Evolutionary conservation across 2,113 vertebrate species (phyloP).

Genomic region (Prunella fulvescens): DNA sequence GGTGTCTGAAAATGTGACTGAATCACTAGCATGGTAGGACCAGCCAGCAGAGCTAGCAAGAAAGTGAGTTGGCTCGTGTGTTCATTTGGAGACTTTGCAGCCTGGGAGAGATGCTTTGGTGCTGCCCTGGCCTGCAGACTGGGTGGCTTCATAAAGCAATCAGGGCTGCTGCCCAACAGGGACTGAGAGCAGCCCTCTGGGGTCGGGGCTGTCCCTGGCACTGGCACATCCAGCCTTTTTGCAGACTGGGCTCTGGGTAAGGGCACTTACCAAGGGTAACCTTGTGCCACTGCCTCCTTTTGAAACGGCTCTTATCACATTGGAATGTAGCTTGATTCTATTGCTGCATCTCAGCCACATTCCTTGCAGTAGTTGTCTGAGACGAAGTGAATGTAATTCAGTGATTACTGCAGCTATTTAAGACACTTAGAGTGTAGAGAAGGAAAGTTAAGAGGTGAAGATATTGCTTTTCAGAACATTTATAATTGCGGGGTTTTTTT

Average conservation of each 20-base stretch:
- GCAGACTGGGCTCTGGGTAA: no score
- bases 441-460: background rate
- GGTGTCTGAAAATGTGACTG: background rate
- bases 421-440: background rate
- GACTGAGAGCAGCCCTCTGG: background rate
- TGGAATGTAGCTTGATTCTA: background rate
- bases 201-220: accelerated
- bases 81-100: background rate
- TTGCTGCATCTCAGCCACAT: background rate
- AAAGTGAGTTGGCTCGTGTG: background rate
- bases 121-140: background rate
- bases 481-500: background rate
- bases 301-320: background rate
- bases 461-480: background rate
- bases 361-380: background rate
- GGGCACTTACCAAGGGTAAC: background rate
- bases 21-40: background rate
- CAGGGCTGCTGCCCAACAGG: background rate
- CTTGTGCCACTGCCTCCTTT: background rate
- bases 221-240: background rate
- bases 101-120: background rate
- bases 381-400: background rate
- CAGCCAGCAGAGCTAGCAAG: background rate
- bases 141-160: background rate
- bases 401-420: background rate